Conservation (phyloP, 1,140 invertebrate species). For the Pseudomyrmex pallidus region DNA sequence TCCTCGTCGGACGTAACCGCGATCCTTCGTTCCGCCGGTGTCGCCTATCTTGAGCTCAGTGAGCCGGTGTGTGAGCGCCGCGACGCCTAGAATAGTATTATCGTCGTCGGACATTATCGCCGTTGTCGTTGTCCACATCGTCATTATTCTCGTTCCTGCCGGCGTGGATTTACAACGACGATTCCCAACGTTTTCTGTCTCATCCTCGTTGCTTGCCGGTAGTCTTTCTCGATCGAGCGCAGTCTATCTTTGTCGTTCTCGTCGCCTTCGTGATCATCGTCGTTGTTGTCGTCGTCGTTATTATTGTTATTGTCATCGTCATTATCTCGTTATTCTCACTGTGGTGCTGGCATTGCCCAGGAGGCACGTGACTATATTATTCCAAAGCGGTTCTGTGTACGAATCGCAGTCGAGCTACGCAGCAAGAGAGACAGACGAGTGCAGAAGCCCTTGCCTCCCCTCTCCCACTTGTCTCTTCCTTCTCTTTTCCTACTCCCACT, state of each 20-base stretch:
- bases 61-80: constrained; percentile 76
- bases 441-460: constrained; percentile 18
- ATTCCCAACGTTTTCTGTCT: constrained; percentile 33
- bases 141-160: constrained; percentile 41
- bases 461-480: constrained; percentile 7
- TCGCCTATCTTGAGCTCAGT: constrained; percentile 75
- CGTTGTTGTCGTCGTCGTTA: constrained; percentile 28
- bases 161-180: constrained; percentile 61
- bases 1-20: constrained; percentile 72
- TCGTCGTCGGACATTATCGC: constrained; percentile 40
- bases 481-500: not conserved
- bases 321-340: constrained; percentile 36
- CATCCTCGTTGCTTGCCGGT: not conserved
- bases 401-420: constrained; percentile 45
- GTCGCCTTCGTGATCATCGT: not conserved
- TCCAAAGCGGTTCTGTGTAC: constrained; percentile 62
- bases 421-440: constrained; percentile 56
- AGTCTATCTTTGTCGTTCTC: constrained; percentile 27
- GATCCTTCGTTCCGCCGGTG: constrained; percentile 67
- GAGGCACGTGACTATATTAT: constrained; percentile 57
- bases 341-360: constrained; percentile 31
- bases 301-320: constrained; percentile 17
- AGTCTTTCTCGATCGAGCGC: constrained; percentile 55
- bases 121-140: constrained; percentile 46
- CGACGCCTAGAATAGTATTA: constrained; percentile 70